Evolutionary conservation across 1,140 invertebrate species (phyloP).

Genomic region (Drosophila ananassae): DNA sequence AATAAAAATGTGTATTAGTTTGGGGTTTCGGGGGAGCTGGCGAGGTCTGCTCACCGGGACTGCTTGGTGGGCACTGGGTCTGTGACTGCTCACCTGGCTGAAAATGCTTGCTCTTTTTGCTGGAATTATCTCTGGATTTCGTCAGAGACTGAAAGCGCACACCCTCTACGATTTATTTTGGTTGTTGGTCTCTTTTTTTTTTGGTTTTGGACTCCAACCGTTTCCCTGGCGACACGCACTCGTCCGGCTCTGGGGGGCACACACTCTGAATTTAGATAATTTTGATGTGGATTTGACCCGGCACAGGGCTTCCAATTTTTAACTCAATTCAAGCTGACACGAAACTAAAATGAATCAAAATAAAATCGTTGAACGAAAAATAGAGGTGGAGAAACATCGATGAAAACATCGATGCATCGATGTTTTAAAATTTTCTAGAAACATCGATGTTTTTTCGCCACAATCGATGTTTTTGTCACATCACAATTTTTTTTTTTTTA

Average conservation of each 20-base stretch:
- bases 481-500: too few species aligned
- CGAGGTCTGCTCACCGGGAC: neutral
- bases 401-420: too few species aligned
- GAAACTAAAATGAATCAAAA: neutral
- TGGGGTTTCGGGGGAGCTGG: neutral
- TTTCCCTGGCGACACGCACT: slow-evolving; percentile 1
- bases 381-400: too few species aligned
- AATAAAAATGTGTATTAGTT: neutral
- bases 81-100: neutral
- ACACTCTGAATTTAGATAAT: neutral
- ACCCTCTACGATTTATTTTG: neutral
- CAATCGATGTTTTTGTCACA: too few species aligned
- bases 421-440: too few species aligned
- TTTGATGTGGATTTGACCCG: neutral
- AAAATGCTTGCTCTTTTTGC: slow-evolving; percentile 1
- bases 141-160: neutral
- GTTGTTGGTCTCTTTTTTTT: neutral
- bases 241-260: neutral
- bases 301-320: neutral
- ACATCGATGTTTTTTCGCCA: too few species aligned
- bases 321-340: neutral
- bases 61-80: neutral
- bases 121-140: slow-evolving; percentile 4
- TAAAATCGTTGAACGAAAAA: neutral
- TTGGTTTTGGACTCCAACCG: neutral